Conservation (phyloP, 2,113 vertebrate genomes). For the Australoheros scitulus region DNA sequence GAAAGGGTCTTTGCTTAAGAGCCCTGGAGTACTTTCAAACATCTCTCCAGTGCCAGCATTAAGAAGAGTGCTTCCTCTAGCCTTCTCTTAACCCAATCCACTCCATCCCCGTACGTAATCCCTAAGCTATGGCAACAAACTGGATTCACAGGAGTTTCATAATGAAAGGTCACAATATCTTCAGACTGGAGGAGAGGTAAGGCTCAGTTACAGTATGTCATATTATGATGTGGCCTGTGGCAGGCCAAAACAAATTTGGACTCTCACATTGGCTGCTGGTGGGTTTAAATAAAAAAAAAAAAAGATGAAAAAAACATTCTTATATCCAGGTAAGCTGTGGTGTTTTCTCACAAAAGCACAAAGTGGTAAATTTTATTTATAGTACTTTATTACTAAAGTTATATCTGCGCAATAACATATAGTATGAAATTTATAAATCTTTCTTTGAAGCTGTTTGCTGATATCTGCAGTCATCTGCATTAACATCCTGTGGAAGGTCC, state of each 20-base stretch:
- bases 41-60: constrained; percentile 59
- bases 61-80: constrained; percentile 62
- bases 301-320: neutral
- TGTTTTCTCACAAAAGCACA: constrained; percentile 11
- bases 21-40: constrained; percentile 59
- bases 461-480: constrained; percentile 46
- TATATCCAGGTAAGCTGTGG: neutral
- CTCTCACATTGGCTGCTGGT: constrained; percentile 21
- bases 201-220: constrained; percentile 53
- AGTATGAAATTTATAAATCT: constrained; percentile 43
- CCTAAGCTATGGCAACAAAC: constrained; percentile 62
- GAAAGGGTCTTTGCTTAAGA: constrained; percentile 60
- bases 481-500: constrained; percentile 54
- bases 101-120: constrained; percentile 49
- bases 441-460: constrained; percentile 47
- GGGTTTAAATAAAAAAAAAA: constrained; percentile 16
- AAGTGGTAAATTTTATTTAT: constrained; percentile 7
- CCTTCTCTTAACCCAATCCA: constrained; percentile 57
- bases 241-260: constrained; percentile 56
- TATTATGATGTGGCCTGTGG: constrained; percentile 68
- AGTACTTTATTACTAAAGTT: neutral
- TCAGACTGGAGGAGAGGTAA: constrained; percentile 41
- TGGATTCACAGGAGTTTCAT: constrained; percentile 59
- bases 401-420: constrained; percentile 13
- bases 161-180: constrained; percentile 74